Evolutionary conservation across 23 tunicate species (phyloP), one percentile per base, ranked within the genome.

Genomic region (Pegea sp.): DNA sequence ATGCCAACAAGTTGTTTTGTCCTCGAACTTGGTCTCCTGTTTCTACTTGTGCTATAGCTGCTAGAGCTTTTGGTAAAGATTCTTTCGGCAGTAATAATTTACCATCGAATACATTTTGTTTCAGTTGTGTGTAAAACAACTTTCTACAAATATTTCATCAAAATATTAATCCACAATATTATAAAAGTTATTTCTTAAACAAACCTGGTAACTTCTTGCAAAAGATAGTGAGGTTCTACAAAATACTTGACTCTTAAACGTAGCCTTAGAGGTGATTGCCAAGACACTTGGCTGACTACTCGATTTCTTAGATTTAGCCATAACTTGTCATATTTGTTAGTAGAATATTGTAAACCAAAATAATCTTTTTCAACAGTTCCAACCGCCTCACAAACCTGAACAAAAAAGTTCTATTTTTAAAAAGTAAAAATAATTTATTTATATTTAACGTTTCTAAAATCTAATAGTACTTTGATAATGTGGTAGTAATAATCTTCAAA

Each of bases 331-430:
- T 63, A 50, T 42, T 60, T 75, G 13, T 50, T 51, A 0, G 67
- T 28, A 49, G 48, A 75, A 28, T 53, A 61, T 53, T 75, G 86
- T 22, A 75, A 58, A 19, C 86, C 86, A 66, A 75, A 60, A 29
- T 75, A 75, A 59, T 75, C 86, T 32, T 75, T 75, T 29, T 75
- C 86, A 16, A 75, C 71, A 4, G 86, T 75, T 32, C 86, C 86
- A 27, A 75, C 60, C 2, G 66, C 53, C 13, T 62, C 66, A 42
- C 86, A 75, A 5, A 75, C 86, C 86, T 75, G 0, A n/a, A n/a
- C n/a, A n/a, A n/a, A n/a, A n/a, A n/a, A n/a, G n/a, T 38, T 38
- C 16, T 38, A 38, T 38, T 16, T 8, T 38, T 8, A 8, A 38
- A 11, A 38, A 38, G 46, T 38, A 38, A 16, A 8, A 8, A 38